Evolutionary conservation across 2,797 vertebrate genomes (phyloP), one percentile per base, ranked within the genome.

Genomic region (Sebastes jordani): DNA sequence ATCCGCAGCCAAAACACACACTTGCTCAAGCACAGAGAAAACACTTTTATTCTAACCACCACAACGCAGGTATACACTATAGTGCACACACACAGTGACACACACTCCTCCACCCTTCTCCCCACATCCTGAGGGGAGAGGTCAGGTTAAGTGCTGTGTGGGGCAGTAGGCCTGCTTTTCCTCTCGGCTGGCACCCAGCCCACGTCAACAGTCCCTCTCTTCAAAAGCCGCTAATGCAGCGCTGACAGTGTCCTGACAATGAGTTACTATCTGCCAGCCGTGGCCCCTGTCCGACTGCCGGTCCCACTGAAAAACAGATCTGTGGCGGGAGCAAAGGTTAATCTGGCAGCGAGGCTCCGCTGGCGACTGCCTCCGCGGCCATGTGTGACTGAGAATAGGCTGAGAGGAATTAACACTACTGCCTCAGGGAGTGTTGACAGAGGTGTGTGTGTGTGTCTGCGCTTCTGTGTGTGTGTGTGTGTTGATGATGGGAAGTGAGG

Each of bases 341-440:
- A 94, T 94, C 93, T 89, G 90, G 90, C 93, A 85, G 91, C 32
- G 90, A 94, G 92, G 88, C 88, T 93, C 84, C 34, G 18, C 87
- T 74, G 88, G 86, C 65, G 80, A 88, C 92, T 86, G 90, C 81
- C 82, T 88, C 82, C 77, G 71, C 32, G 60, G 85, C 88, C 86
- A 88, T 91, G 92, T 93, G 94, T 94, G 92, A 90, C 92, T 92
- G 91, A 88, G 92, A 94, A 94, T 94, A 90, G 92, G 89, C 89
- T 88, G 89, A 74, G 86, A 91, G 86, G 90, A 93, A 94, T 95
- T 94, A 95, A 87, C 92, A 74, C 86, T 8, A 56, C 87, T 68
- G 89, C 87, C 87, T 86, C 52, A 1, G 89, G 74, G 88, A 88
- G 89, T 91, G 92, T 92, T 93, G 91, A 94, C 91, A 88, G 90